These are phyloP conservation scores for Sminthurides aquaticus DNA, from an alignment of 2,888 invertebrate genomes.

Conservation along the genomic window DNA sequence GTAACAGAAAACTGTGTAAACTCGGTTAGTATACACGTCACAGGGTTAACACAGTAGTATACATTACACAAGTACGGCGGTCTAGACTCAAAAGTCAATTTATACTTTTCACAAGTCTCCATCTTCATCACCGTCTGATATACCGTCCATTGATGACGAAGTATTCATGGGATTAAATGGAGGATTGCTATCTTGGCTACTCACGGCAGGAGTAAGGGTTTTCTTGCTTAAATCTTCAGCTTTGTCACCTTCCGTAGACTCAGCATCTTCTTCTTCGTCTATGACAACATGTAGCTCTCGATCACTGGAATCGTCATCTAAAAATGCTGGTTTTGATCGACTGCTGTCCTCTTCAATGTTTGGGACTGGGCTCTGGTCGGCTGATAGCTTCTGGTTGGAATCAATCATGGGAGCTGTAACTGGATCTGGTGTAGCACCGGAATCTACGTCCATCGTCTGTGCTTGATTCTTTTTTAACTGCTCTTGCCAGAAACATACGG, in stretches of 20 bases:
- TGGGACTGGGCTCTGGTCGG: not conserved
- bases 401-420: not conserved
- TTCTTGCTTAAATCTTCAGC: not conserved
- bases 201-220: not conserved
- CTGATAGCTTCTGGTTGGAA: not conserved
- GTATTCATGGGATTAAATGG: not conserved
- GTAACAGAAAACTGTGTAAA: too few species aligned
- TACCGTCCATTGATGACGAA: not conserved
- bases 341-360: not conserved
- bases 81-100: too few species aligned
- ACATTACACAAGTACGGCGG: too few species aligned
- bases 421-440: not conserved
- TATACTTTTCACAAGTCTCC: not conserved
- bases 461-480: conserved; percentile 54
- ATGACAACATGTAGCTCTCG: not conserved
- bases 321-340: not conserved
- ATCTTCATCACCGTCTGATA: not conserved
- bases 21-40: too few species aligned
- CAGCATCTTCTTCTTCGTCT: not conserved
- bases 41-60: too few species aligned
- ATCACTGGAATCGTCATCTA: not conserved
- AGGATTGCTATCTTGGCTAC: not conserved
- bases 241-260: not conserved
- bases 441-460: not conserved
- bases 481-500: conserved; percentile 86